A percentile compares a stretch with the other conserved stretches of the same genome.
These are phyloP conservation scores for Drosophila hamatofila DNA, from an alignment of 2,888 invertebrate genomes.

Conservation along the genomic window DNA sequence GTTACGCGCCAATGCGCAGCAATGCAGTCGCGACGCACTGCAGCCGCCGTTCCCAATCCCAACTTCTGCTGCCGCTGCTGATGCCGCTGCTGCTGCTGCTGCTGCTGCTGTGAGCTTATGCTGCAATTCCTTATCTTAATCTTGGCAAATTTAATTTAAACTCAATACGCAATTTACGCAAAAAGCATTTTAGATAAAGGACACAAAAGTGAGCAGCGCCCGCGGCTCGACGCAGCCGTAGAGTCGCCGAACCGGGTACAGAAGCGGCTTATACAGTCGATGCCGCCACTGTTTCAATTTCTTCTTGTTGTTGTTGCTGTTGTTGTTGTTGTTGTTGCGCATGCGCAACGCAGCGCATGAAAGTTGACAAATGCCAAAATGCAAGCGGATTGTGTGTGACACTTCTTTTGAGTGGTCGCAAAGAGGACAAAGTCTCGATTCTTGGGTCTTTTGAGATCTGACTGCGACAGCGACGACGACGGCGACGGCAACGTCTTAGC, in stretches of 20 bases:
- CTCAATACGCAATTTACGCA: slow-evolving; percentile 83
- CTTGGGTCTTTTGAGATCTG: slow-evolving; percentile 14
- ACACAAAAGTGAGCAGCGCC: slow-evolving; percentile 64
- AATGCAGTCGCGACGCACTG: slow-evolving; percentile 47
- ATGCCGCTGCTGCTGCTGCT: slow-evolving; percentile 18
- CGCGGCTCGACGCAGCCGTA: slow-evolving; percentile 6
- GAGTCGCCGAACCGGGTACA: slow-evolving; percentile 34
- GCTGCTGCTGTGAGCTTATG: slow-evolving; percentile 32
- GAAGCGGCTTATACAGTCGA: slow-evolving; percentile 68
- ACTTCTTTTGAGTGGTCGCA: slow-evolving; percentile 64
- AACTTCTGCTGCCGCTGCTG: slow-evolving; percentile 2
- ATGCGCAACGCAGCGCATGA: slow-evolving; percentile 73
- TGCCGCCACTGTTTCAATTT: slow-evolving; percentile 58
- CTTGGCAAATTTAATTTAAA: slow-evolving; percentile 82
- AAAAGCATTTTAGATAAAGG: slow-evolving; percentile 82
- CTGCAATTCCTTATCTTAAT: slow-evolving; percentile 81
- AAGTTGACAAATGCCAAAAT: slow-evolving; percentile 82
- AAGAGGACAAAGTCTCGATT: slow-evolving; percentile 28
- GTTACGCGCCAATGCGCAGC: slow-evolving; percentile 68
- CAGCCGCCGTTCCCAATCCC: slow-evolving; percentile 11
- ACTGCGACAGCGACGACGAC: slow-evolving; percentile 4
- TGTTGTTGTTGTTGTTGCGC: slow-evolving; percentile 51
- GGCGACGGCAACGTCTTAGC: slow-evolving; percentile 19
- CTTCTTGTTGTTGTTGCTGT: slow-evolving; percentile 13
- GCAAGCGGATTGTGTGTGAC: slow-evolving; percentile 79